Evolutionary conservation across 1,140 invertebrate species (phyloP), one percentile per base, ranked within the genome.

Genomic region (Heliconius hewitsoni): DNA sequence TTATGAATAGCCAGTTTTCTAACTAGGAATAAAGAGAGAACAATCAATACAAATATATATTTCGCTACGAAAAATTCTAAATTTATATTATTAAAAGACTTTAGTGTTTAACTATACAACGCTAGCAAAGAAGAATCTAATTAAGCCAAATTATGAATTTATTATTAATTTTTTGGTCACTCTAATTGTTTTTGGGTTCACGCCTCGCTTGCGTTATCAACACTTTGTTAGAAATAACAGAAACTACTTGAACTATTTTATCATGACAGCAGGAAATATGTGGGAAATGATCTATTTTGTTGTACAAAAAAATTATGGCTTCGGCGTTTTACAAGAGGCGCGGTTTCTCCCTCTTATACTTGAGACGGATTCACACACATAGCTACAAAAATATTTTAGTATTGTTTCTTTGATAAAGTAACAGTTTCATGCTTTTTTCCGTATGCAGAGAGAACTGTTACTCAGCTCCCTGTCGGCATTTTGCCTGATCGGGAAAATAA

Each of bases 141-240:
- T 79, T 79, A 79, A 70, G 60, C 42, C 42, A 74, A 79, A 79
- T 79, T 79, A 79, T 74, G 60, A 79, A 79, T 79, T 71, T 55
- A 39, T 74, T 74, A 71, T 52, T 60, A 57, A 18, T 74, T 79
- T 74, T 74, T 79, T 79, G 46, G n/a, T 42, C 23, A 42, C 70
- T 46, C 73, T 60, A 71, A 74, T 71, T 71, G 60, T 79, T 46
- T 74, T 75, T 79, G 34, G 74, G 37, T 74, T 71, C 55, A 73
- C 72, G 30, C 23, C 71, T 42, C 9, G 66, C 42, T 79, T 73
- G 30, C 60, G 74, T 50, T 50, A 76, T 76, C 74, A 66, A 60
- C 18, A 75, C 16, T 55, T 55, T 74, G 46, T 30, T 55, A n/a
- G 5, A 55, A 55, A 30, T 11, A 60, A 30, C 50, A 74, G 42